Evolutionary conservation across 2,888 invertebrate genomes (phyloP), one percentile per base, ranked within the genome.

Genomic region (Drosophila trichaetosa): DNA sequence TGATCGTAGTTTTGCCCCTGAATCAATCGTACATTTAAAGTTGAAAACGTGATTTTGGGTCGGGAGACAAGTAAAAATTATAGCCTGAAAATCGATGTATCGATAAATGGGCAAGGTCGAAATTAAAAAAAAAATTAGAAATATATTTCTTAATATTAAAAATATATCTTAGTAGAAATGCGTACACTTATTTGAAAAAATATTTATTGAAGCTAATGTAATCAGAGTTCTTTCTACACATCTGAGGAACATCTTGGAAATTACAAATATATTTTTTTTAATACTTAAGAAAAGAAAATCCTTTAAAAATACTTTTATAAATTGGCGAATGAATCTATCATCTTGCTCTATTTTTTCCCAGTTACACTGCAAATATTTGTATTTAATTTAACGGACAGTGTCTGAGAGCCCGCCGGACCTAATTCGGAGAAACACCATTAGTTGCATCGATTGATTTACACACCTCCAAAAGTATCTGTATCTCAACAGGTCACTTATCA

Each of bases 401-500:
- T 10, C 18, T 7, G 10, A 24, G 18, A 8, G 38, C 31, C 21
- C 21, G 1, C 6, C 7, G 0, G 33, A 7, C n/a, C 18, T 31
- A 2, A 40, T 8, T 24, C 40, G 16, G 16, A 24, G 18, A 27
- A 49, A 49, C 61, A 60, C 31, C 60, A 59, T 64, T 31, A n/a
- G 31, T 16, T n/a, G 8, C 11, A 40, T 46, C 65, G 60, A 54
- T 63, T 58, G 63, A 40, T 33, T 52, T 16, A 29, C 36, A 33
- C 38, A 68, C 58, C 53, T 51, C 31, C 46, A 29, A 31, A 38
- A 27, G 16, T 27, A 24, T 10, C 16, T 16, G 49, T 34, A 57
- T 75, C 54, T 86, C 78, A 83, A 88, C 83, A 88, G 89, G 87
- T 84, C 73, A 70, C 78, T 80, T 78, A 76, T 69, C 60, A 60